Conservation (phyloP, 1,140 invertebrate species). For the Pinna nobilis region DNA sequence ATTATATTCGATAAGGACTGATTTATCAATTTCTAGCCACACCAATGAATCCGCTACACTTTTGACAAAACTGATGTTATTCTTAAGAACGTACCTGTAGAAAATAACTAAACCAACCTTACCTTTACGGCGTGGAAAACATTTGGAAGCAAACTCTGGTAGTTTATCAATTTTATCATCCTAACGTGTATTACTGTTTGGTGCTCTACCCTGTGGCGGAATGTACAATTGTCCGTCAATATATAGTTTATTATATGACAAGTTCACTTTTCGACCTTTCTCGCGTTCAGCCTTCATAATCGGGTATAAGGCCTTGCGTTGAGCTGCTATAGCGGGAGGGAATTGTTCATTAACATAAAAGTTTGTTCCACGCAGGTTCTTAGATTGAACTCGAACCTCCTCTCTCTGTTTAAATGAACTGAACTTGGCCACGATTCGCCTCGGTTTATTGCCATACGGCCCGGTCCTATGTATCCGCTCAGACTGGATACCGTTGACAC, state of each 20-base stretch:
- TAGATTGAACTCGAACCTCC: neutral
- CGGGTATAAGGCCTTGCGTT: neutral
- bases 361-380: neutral
- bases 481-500: neutral
- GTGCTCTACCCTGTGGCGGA: no score
- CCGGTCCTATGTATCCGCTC: neutral
- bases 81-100: no score
- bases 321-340: neutral
- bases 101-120: no score
- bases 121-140: no score
- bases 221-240: neutral
- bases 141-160: no score
- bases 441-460: neutral
- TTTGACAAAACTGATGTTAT: no score
- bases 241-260: neutral
- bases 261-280: neutral
- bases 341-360: neutral
- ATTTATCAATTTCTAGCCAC: no score
- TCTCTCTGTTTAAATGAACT: neutral
- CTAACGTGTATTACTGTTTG: no score
- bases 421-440: neutral
- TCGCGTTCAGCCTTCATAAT: neutral
- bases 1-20: no score
- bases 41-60: no score
- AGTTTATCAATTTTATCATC: no score